Evolutionary conservation across 2,113 vertebrate genomes (phyloP).

Genomic region (Ammospiza caudacuta): DNA sequence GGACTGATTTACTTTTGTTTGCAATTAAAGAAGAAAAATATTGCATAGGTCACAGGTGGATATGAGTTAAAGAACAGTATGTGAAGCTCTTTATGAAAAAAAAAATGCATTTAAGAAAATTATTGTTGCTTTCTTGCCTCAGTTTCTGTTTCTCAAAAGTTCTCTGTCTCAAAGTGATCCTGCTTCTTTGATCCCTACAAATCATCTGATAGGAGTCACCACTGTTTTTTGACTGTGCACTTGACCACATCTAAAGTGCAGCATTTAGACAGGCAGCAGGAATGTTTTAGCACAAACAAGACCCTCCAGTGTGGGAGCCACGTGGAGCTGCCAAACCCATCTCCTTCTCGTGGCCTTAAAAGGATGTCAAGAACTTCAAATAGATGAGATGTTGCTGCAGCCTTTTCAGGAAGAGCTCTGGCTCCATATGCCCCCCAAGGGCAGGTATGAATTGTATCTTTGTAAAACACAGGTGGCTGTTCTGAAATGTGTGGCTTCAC

Average conservation of each 20-base stretch:
- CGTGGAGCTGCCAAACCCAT: fast-evolving
- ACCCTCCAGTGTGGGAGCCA: not conserved
- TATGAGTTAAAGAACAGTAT: not conserved
- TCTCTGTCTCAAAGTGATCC: not conserved
- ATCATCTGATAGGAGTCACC: not conserved
- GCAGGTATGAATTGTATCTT: not conserved
- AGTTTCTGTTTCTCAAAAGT: not conserved
- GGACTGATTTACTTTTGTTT: not conserved
- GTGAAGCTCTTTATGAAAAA: not conserved
- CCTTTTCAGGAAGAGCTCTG: not conserved
- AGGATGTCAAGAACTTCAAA: not conserved
- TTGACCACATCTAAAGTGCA: not conserved
- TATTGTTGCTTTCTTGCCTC: not conserved
- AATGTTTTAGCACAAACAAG: not conserved
- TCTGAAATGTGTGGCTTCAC: not conserved
- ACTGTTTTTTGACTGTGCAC: not conserved
- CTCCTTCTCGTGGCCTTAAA: not conserved
- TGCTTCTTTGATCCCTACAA: not conserved
- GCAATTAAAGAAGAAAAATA: not conserved
- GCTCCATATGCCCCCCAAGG: not conserved
- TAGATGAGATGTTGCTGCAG: not conserved
- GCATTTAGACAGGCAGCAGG: not conserved
- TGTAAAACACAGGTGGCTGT: not conserved
- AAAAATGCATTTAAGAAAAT: not conserved
- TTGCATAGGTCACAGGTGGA: fast-evolving